Percentiles rank a stretch among this genome's conserved stretches.
Conservation (phyloP, 2,113 vertebrate genomes). For the Scalopus aquaticus region DNA sequence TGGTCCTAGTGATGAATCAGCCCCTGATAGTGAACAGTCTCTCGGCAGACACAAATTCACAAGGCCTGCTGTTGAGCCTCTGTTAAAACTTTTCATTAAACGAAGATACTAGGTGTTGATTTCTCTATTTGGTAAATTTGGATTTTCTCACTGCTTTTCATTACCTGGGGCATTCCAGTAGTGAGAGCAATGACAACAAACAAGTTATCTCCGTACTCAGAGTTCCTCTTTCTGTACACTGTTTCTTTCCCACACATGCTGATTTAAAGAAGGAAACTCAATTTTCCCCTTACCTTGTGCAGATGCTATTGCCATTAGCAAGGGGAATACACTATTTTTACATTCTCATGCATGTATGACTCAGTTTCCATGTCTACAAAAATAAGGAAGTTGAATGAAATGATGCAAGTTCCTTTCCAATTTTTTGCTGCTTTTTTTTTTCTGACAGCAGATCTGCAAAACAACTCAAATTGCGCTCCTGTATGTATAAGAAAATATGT, state of each 20-base stretch:
- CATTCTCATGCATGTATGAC: background rate
- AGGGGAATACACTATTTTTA: background rate
- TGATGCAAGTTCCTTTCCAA: constrained; percentile 30
- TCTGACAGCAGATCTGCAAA: constrained; percentile 28
- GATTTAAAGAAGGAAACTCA: background rate
- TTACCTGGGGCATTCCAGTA: background rate
- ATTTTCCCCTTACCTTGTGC: background rate
- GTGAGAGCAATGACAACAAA: background rate
- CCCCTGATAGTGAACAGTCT: background rate
- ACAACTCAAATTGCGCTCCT: background rate
- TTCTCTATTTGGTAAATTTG: background rate
- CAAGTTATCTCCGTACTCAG: background rate
- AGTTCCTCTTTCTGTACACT: background rate
- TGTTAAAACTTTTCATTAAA: background rate
- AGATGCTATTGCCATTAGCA: background rate
- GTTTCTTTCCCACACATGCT: background rate
- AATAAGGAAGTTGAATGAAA: constrained; percentile 48
- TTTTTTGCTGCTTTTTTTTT: background rate
- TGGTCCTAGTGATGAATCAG: background rate
- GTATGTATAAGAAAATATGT: background rate
- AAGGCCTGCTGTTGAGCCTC: background rate
- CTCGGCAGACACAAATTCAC: background rate
- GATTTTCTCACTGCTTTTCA: background rate
- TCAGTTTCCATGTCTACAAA: constrained; percentile 45
- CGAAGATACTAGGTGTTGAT: background rate